Evolutionary conservation across 2,888 invertebrate genomes (phyloP).

Genomic region (Cristatella mucedo): DNA sequence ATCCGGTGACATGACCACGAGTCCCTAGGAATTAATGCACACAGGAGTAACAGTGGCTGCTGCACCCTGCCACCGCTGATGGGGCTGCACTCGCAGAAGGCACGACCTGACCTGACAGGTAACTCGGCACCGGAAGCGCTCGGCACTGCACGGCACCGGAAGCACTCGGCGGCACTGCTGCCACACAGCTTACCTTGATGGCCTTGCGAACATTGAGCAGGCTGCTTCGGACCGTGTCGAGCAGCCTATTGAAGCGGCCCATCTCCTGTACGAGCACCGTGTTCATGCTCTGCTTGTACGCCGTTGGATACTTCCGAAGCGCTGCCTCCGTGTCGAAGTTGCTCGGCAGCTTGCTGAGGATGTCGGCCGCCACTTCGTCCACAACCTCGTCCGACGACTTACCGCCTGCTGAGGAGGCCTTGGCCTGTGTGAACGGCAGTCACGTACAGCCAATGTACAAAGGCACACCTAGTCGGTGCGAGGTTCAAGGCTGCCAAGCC

Average conservation of each 20-base stretch:
- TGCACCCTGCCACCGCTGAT: no score
- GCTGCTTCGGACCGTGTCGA: conserved; percentile 28
- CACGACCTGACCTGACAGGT: no score
- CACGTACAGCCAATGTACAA: no score
- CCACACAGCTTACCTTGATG: conserved; percentile 40
- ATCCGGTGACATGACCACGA: conserved; percentile 67
- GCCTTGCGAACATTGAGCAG: conserved; percentile 37
- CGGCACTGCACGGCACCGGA: no score
- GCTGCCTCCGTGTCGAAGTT: conserved; percentile 37
- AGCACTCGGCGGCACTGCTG: no score
- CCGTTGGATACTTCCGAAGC: conserved; percentile 36
- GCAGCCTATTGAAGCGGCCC: conserved; percentile 37
- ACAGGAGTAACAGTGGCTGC: no score
- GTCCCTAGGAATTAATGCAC: conserved; percentile 49
- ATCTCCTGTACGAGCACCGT: conserved; percentile 41
- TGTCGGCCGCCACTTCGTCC: conserved; percentile 59
- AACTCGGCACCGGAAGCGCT: not conserved
- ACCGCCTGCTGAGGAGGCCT: conserved; percentile 37
- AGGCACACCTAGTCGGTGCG: no score
- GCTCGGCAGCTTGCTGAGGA: conserved; percentile 45
- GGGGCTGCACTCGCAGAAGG: no score
- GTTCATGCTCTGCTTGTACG: conserved; percentile 40
- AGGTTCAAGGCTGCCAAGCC: no score
- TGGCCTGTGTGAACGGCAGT: conserved; percentile 23
- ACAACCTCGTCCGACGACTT: conserved; percentile 64